Evolutionary conservation across 2,113 vertebrate genomes (phyloP), one percentile per base, ranked within the genome.

Genomic region (Aix galericulata): DNA sequence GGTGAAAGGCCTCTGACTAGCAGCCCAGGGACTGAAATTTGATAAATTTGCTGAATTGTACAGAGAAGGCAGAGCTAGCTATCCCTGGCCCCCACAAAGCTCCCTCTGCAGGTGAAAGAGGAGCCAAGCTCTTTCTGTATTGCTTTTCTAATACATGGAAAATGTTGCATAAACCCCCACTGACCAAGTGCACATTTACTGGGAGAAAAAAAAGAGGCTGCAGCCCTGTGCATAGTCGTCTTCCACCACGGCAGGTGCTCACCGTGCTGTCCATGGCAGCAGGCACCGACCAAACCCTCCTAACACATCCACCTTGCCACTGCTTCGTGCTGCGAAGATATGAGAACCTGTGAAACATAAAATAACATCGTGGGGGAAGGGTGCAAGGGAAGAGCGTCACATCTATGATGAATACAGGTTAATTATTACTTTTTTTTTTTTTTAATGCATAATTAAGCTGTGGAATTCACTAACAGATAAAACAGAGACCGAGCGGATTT

Each of bases 21-120:
- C 15, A 73, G 74, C 62, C 34, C 36, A 40, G 48, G 42, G 32
- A 26, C 22, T 2, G 6, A 88, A 78, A 68, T 27, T 44, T 21
- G 56, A 38, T 18, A 7, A 42, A 59, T 15, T 34, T 15, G n/a
- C n/a, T 73, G 26, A 68, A 71, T 0, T 6, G 21, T 3, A 55
- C 26, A 58, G 62, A 26, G 52, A 58, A 88, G 72, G 60, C 64
- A 71, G 38, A 50, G 46, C 23, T 34, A 50, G 68, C 59, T 8
- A 59, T 69, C 50, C 80, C 69, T 59, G 82, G 79, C 64, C 92
- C 86, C 78, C 56, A 34, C 62, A 1, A 52, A 29, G 62, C 94
- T 93, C 88, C 91, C 88, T 86, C 94, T 93, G 83, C 88, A 95
- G 91, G 77, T 46, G 22, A 52, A 78, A 84, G 52, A 75, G 36